These are phyloP conservation scores for Hydractinia symbiolongicarpus DNA, from an alignment of 30 jellyfish, hydroid and myxozoan species.

Conservation along the genomic window DNA sequence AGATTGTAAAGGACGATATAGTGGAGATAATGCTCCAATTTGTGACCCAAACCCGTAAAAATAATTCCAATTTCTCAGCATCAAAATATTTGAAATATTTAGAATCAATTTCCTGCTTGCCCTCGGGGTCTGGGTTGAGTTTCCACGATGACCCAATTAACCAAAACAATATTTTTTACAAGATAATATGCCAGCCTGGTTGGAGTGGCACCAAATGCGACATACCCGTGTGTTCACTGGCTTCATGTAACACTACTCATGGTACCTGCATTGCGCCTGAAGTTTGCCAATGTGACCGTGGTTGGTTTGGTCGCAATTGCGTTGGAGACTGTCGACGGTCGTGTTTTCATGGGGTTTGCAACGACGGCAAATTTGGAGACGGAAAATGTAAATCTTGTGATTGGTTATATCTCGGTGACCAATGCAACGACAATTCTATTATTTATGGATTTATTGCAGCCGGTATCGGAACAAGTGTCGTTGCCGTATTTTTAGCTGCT, in stretches of 20 bases:
- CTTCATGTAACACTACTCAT: constrained; percentile 34
- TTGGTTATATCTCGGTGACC: constrained; percentile 54
- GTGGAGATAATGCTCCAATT: not conserved
- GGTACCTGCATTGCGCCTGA: constrained; percentile 67
- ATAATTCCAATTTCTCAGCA: not conserved
- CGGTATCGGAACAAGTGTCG: constrained; percentile 30
- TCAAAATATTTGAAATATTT: not conserved
- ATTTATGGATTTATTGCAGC: constrained; percentile 60
- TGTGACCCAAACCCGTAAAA: not conserved
- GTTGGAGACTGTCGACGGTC: constrained; percentile 25
- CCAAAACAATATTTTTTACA: not conserved
- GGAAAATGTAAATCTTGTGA: constrained; percentile 60
- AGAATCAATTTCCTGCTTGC: not conserved
- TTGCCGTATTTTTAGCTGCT: not conserved
- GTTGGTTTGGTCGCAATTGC: constrained; percentile 56
- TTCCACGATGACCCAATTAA: not conserved
- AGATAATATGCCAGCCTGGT: constrained; percentile 25
- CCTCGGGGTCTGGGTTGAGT: constrained; percentile 15
- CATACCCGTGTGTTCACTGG: constrained; percentile 33
- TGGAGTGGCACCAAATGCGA: constrained; percentile 76
- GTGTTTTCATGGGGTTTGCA: constrained; percentile 63
- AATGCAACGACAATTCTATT: constrained; percentile 47
- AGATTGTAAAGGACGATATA: not conserved
- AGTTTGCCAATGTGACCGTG: constrained; percentile 58
- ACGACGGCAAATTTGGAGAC: constrained; percentile 69